These are phyloP conservation scores for Zygothrica quintamaculata DNA, from an alignment of 2,888 invertebrate species.

Conservation along the genomic window DNA sequence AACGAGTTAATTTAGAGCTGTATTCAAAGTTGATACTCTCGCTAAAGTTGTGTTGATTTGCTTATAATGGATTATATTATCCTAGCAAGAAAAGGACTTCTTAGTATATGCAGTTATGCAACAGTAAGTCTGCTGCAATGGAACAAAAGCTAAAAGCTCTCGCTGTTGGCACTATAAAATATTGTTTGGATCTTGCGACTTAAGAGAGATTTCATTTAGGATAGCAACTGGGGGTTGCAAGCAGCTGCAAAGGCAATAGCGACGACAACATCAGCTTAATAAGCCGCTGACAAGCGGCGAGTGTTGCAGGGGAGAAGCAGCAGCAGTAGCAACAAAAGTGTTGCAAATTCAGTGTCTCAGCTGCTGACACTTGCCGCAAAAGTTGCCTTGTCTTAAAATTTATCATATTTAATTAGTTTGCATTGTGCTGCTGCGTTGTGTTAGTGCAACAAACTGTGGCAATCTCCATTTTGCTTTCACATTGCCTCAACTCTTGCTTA, in stretches of 20 bases:
- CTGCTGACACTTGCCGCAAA: conserved; percentile 69
- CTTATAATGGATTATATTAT: no score
- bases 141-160: no score
- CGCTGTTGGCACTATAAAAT: no score
- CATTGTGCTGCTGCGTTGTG: conserved; percentile 37
- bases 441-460: conserved; percentile 57
- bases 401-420: conserved; percentile 76
- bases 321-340: neutral
- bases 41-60: no score
- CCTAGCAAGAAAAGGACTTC: no score
- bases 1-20: no score
- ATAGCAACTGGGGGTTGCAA: conserved; percentile 3
- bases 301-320: neutral
- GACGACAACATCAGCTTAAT: conserved; percentile 32
- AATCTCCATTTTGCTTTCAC: neutral
- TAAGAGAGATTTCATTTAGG: no score
- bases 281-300: conserved; percentile 25
- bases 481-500: conserved; percentile 1
- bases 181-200: no score
- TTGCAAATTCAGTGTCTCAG: conserved; percentile 35
- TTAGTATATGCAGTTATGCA: no score
- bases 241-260: conserved; percentile 5
- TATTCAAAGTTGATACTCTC: no score
- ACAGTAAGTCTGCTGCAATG: no score
- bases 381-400: conserved; percentile 72